Evolutionary conservation across 2,888 invertebrate genomes (phyloP).

Genomic region (Coelopa pilipes): DNA sequence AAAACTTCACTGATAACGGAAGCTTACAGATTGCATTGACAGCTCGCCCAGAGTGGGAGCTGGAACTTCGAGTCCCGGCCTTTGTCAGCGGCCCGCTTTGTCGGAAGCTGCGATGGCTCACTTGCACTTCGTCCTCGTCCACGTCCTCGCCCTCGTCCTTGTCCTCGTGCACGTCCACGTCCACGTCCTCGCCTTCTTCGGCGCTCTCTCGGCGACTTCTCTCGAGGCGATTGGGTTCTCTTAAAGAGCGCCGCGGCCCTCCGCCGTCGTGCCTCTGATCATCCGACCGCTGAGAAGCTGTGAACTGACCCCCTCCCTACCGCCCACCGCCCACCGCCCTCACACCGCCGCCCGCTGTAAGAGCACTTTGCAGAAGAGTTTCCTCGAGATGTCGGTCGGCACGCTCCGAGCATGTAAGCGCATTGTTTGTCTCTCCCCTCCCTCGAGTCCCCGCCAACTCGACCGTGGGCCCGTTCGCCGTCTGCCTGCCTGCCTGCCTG

Average conservation of each 20-base stretch:
- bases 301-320: conserved; percentile 5
- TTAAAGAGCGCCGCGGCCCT: too few species aligned
- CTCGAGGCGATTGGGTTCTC: background rate
- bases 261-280: background rate
- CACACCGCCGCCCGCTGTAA: conserved; percentile 4
- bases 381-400: background rate
- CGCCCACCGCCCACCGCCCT: background rate
- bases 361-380: conserved; percentile 23
- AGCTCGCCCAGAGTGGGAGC: background rate
- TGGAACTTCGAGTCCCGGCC: background rate
- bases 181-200: too few species aligned
- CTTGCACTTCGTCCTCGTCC: background rate
- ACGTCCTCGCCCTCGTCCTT: too few species aligned
- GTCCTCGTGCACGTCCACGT: background rate
- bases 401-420: background rate
- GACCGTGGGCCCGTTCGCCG: background rate
- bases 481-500: background rate
- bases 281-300: conserved; percentile 3
- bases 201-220: background rate
- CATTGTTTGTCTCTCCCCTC: too few species aligned
- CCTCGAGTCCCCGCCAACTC: too few species aligned
- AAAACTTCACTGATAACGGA: conserved; percentile 44
- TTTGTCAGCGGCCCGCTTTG: background rate
- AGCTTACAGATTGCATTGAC: conserved; percentile 31
- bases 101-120: background rate